phyloP scores from a whole-genome alignment of 1,140 invertebrate species.

The Scaptodrosophila lebanonensis region DNA sequence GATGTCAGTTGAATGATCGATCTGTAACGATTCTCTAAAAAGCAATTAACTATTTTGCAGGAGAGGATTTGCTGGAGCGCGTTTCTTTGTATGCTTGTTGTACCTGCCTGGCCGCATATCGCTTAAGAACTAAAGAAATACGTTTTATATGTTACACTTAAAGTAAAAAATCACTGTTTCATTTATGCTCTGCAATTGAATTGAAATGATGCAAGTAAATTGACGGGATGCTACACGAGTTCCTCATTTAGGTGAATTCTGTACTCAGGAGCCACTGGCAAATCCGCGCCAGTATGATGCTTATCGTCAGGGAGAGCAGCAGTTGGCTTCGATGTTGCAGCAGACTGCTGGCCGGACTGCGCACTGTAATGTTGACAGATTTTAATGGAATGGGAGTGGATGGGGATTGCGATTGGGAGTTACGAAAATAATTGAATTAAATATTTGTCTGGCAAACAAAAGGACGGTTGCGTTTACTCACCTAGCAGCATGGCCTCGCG shows the following conservation, averaged over 20 bases:
- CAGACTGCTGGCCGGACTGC: constrained; percentile 41
- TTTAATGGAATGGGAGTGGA: neutral
- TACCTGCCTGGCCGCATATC: too few relatives aligned
- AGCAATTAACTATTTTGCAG: neutral
- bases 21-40: too few relatives aligned
- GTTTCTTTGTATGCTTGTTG: constrained; percentile 12
- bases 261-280: constrained; percentile 63
- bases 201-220: constrained; percentile 59
- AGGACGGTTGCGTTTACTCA: constrained; percentile 62
- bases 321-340: constrained; percentile 38
- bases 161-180: constrained; percentile 76
- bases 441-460: neutral
- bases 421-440: constrained; percentile 15
- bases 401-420: neutral
- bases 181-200: constrained; percentile 73
- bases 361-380: constrained; percentile 35
- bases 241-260: constrained; percentile 54
- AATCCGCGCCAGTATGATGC: constrained; percentile 55
- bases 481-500: constrained; percentile 80
- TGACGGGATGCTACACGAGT: constrained; percentile 41
- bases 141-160: constrained; percentile 55
- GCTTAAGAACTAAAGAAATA: constrained; percentile 60
- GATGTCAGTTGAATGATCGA: too few relatives aligned
- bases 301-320: constrained; percentile 55
- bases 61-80: constrained; percentile 12